Base-by-base conservation (phyloP, 2,113 vertebrate genomes). In the Oryzias curvinotus region DNA sequence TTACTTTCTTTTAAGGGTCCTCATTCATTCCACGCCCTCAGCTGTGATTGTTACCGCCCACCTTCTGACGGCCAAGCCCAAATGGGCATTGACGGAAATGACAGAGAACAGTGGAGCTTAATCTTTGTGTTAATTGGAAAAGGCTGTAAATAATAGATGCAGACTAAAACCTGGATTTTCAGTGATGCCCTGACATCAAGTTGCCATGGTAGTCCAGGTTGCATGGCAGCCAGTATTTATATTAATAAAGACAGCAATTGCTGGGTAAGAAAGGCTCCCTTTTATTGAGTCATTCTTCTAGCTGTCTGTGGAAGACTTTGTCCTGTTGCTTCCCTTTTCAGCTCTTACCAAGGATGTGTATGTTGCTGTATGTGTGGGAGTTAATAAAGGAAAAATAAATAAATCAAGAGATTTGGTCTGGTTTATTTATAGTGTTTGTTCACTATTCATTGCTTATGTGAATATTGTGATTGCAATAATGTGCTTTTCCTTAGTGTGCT, bases 121-220 rank as follows among this genome's bases (percentile, higher is more conserved):
- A 67, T 73, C 81, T 78, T 65, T 21, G 59, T 59, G 67, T 87
- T 90, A 89, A 91, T 92, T 92, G 85, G 84, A 89, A 74, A 69
- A 46, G 25, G 76, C 43, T 73, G 82, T 91, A 88, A 92, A 92
- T 90, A 91, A 90, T 91, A 75, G 64, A 91, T 87, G 82, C 6
- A 1, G 75, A 65, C 74, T 85, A 85, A 89, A 86, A 84, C 84
- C 81, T 44, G 78, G 65, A 73, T 87, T 89, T 86, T 87, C 85
- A 85, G 83, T 80, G 83, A 88, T 85, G 71, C 57, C 71, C 63
- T 68, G 61, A 79, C 47, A 73, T 62, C 28, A 57, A 71, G 66
- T 56, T 67, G 70, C 69, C 57, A 52, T 61, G 36, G 25, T 65
- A 81, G 75, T 82, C 68, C 61, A 82, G 77, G 81, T 78, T 65